phyloP scores from a whole-genome alignment of 2,797 vertebrate genomes.

The Sebastes taczanowskii region DNA sequence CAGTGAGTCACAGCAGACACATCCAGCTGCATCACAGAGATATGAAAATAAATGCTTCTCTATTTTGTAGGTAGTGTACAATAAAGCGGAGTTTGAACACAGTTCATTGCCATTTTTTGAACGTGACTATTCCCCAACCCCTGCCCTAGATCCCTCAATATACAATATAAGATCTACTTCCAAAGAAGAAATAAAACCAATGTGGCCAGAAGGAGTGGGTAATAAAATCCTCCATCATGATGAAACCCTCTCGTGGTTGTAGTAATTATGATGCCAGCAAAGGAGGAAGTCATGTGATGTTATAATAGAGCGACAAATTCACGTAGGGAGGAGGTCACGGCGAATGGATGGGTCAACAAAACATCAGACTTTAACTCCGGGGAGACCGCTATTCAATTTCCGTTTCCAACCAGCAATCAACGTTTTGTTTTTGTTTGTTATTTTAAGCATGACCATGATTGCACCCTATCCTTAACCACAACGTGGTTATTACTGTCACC shows the following conservation, averaged over 20 bases:
- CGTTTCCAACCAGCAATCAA: too few relatives aligned
- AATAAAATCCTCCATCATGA: background rate
- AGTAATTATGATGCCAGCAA: too few relatives aligned
- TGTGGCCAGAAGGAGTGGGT: background rate
- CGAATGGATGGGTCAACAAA: too few relatives aligned
- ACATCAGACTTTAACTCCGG: too few relatives aligned
- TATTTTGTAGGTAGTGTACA: background rate
- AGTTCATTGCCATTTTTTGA: background rate
- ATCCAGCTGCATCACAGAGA: background rate
- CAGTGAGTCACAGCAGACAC: background rate
- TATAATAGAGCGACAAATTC: too few relatives aligned
- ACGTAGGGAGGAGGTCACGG: too few relatives aligned
- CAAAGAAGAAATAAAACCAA: background rate
- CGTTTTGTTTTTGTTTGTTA: background rate
- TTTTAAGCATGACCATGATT: background rate
- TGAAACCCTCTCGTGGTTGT: background rate
- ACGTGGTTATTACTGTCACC: background rate
- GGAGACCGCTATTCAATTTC: too few relatives aligned
- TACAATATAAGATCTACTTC: accelerated
- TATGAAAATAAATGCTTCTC: background rate
- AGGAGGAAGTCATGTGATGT: too few relatives aligned
- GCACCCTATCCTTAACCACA: background rate
- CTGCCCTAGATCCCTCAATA: too few relatives aligned
- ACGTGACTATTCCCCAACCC: too few relatives aligned
- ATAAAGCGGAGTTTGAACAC: background rate